Percentiles rank a stretch among this genome's conserved stretches.
Evolutionary conservation across 2,797 vertebrate species (phyloP).

Genomic region (Lindbergichthys nudifrons): DNA sequence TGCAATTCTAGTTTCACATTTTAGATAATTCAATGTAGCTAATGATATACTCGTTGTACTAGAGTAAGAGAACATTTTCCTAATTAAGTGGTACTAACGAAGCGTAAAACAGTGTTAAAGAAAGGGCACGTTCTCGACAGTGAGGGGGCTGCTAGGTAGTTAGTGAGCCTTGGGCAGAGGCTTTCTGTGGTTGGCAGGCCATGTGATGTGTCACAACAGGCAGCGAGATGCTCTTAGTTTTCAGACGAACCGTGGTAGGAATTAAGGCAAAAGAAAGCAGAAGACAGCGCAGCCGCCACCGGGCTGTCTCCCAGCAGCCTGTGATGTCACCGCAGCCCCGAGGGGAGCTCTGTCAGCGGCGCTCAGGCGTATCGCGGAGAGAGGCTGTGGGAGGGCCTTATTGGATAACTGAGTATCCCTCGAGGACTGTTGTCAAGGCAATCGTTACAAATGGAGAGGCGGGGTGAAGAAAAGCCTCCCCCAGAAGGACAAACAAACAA

Average conservation of each 20-base stretch:
- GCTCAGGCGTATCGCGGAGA: conserved; percentile 71
- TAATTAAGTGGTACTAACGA: conserved; percentile 21
- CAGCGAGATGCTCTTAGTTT: conserved; percentile 70
- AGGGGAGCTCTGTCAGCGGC: conserved; percentile 69
- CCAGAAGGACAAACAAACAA: conserved; percentile 51
- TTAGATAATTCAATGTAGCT: neutral
- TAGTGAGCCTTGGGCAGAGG: conserved; percentile 66
- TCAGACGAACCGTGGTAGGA: conserved; percentile 70
- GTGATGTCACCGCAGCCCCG: conserved; percentile 75
- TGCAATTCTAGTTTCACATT: neutral
- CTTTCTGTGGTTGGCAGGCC: conserved; percentile 63
- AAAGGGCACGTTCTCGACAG: conserved; percentile 28
- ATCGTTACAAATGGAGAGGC: conserved; percentile 76
- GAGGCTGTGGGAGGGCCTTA: conserved; percentile 63
- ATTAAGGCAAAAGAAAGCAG: conserved; percentile 59
- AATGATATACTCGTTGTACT: neutral
- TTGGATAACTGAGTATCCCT: conserved; percentile 74
- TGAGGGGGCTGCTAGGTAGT: conserved; percentile 56
- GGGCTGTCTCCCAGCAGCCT: conserved; percentile 73
- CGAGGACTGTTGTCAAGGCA: conserved; percentile 78
- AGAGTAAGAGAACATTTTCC: conserved; percentile 8
- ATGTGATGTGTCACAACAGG: conserved; percentile 77
- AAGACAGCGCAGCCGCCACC: conserved; percentile 67
- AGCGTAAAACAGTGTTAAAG: conserved; percentile 23
- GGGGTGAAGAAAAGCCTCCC: conserved; percentile 52